A percentile compares a stretch with the other conserved stretches of the same genome.
Conservation (phyloP, 2,888 invertebrate genomes). For the Tipula helvola region DNA sequence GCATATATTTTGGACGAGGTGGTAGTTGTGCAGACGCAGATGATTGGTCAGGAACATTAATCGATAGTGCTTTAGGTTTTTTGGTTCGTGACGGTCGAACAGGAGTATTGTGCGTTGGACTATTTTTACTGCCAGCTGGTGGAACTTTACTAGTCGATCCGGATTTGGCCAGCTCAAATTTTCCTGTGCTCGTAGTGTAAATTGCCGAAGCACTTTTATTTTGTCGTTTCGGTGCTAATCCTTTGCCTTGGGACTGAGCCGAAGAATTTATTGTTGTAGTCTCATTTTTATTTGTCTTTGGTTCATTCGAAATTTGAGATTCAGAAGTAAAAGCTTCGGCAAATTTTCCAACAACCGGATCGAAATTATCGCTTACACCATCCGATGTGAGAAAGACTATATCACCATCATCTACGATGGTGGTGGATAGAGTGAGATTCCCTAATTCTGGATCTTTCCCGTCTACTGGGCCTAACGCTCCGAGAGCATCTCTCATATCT, state of each 20-base stretch:
- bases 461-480: conserved; percentile 78
- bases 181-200: conserved; percentile 19
- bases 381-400: conserved; percentile 82
- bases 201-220: conserved; percentile 33
- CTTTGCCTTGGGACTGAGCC: conserved; percentile 14
- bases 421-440: conserved; percentile 75
- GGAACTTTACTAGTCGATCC: conserved; percentile 7
- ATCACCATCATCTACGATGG: conserved; percentile 64
- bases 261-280: background rate
- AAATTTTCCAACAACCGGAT: conserved; percentile 82
- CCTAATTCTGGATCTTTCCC: conserved; percentile 73
- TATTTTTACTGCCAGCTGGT: background rate
- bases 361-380: conserved; percentile 81
- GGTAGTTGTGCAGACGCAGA: conserved; percentile 19
- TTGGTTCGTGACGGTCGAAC: conserved; percentile 24
- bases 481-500: conserved; percentile 80
- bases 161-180: background rate
- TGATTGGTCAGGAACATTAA: conserved; percentile 15
- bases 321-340: conserved; percentile 43
- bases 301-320: conserved; percentile 20
- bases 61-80: conserved; percentile 13
- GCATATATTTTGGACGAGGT: conserved; percentile 34
- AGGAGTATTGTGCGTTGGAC: conserved; percentile 16
- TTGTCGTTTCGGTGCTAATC: conserved; percentile 29
- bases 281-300: conserved; percentile 18